Percentiles rank a stretch among this genome's conserved stretches.
Evolutionary conservation across 2,797 vertebrate genomes (phyloP).

Genomic region (Tapirus indicus): DNA sequence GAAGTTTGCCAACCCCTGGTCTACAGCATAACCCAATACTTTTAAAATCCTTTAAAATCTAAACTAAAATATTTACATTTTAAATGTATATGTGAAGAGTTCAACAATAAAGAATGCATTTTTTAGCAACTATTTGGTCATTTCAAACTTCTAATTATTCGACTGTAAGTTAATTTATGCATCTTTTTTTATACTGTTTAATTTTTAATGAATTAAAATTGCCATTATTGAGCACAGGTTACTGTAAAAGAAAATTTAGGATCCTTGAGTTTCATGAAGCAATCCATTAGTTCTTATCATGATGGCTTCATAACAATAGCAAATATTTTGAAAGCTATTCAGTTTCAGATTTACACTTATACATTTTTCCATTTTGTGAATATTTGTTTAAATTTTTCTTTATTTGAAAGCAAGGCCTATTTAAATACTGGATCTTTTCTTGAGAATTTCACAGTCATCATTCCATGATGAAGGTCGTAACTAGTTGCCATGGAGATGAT

Average conservation of each 20-base stretch:
- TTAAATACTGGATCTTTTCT: conserved; percentile 39
- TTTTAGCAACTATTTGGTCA: neutral
- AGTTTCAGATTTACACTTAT: neutral
- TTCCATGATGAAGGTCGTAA: conserved; percentile 18
- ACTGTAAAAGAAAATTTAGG: neutral
- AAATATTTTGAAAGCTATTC: conserved; percentile 44
- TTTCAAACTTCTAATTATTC: neutral
- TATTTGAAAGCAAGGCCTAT: conserved; percentile 16
- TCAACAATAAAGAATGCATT: neutral
- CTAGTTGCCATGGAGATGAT: conserved; percentile 68
- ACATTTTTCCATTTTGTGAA: conserved; percentile 10
- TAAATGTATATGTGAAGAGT: neutral
- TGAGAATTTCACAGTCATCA: conserved; percentile 59
- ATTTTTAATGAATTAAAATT: conserved; percentile 21
- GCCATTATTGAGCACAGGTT: neutral
- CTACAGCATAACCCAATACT: neutral
- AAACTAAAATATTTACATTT: neutral
- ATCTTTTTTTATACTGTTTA: neutral
- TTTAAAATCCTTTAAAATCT: conserved; percentile 12
- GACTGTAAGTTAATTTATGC: neutral
- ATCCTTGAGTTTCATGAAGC: neutral
- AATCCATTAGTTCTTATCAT: conserved; percentile 32
- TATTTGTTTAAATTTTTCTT: neutral
- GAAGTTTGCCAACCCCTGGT: neutral
- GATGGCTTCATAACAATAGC: neutral